Base-by-base conservation (phyloP, 2,888 invertebrate genomes). In the Leucophenga montana region DNA sequence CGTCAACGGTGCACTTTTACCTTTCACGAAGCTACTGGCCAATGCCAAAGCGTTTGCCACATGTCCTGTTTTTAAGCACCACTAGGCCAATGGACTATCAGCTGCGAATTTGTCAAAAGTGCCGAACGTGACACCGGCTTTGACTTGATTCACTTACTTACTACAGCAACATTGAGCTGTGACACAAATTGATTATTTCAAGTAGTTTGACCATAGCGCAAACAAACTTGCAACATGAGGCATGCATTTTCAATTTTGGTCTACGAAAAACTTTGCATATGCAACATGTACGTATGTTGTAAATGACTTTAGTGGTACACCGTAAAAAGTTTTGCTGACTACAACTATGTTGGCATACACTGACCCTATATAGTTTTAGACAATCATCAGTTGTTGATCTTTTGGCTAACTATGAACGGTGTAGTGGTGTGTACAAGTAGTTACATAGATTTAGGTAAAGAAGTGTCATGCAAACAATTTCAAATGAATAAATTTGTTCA, bases 141-240 rank as follows among this genome's bases (percentile, higher is more conserved):
- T 20, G 11, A 22, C 22, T 14, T 20, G 11, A 18, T 22, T 18
- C 39, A 39, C 39, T 11, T 11, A 8, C 9, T 1, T 11, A 39
- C 39, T 11, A 8, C 1, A 1, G 11, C 8, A 39, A 8, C 9
- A 8, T 39, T 39, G 39, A 39, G 18, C 18, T 27, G 33, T 61
- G 61, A 61, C 61, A 61, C 61, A 61, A 61, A 61, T 61, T 61
- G 61, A 61, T 61, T 61, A 61, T 61, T 61, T 39, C 61, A 61
- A 61, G 61, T 44, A 39, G 27, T 61, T 61, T 61, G 61, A 61
- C 61, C 61, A 61, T 13, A 22, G 18, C 8, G 22, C 54, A 54
- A 54, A 20, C 54, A 39, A 39, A 39, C 39, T 39, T 39, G 39
- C 39, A 39, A 39, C 39, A 39, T 39, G 39, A 8, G 39, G 39